Conservation (phyloP, 1,140 invertebrate genomes). For the Microplitis demolitor region DNA sequence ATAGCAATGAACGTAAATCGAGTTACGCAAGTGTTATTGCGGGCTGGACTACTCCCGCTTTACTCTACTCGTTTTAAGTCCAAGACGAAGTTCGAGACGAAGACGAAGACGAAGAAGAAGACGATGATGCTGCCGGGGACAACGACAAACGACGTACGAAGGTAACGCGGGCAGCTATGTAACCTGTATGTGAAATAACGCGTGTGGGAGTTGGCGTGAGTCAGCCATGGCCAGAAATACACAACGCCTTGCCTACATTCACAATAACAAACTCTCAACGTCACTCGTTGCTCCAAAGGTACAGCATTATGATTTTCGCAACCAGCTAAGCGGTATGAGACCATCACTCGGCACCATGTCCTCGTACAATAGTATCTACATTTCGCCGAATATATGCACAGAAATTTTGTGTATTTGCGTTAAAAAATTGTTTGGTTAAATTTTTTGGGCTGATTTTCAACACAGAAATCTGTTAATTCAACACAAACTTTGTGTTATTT, state of each 20-base stretch:
- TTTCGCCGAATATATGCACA: neutral
- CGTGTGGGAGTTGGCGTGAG: slow-evolving; percentile 24
- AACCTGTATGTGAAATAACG: slow-evolving; percentile 25
- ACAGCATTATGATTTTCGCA: neutral
- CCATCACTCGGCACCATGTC: slow-evolving; percentile 5
- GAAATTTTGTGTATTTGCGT: too few relatives aligned
- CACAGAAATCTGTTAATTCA: too few relatives aligned
- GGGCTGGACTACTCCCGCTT: neutral
- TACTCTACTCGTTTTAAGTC: neutral
- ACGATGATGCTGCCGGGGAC: neutral
- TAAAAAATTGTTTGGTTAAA: too few relatives aligned
- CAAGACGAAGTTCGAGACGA: too few relatives aligned
- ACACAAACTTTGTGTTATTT: too few relatives aligned
- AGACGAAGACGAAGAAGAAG: neutral
- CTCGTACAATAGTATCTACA: neutral
- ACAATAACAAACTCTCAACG: slow-evolving; percentile 24
- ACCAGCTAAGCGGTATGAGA: neutral
- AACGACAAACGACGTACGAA: slow-evolving; percentile 25
- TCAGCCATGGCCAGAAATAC: slow-evolving; percentile 26
- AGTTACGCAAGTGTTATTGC: neutral
- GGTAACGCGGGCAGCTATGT: slow-evolving; percentile 22
- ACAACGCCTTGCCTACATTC: slow-evolving; percentile 18
- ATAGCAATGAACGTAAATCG: slow-evolving; percentile 2
- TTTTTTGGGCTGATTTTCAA: too few relatives aligned
- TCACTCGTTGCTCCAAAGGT: neutral